Base-by-base conservation (phyloP, 1,140 invertebrate genomes). In the Dermatophagoides farinae region DNA sequence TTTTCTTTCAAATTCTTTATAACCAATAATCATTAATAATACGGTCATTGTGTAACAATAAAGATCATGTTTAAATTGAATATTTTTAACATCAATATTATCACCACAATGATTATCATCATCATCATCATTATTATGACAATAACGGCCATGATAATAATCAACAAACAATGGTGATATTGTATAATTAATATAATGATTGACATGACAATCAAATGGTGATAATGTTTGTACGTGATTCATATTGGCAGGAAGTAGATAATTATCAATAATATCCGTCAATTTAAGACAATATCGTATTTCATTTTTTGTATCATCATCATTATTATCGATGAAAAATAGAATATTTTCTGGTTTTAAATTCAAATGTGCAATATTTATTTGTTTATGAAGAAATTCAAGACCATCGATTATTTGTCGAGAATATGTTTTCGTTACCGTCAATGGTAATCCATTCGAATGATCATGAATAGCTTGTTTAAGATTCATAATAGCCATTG, bases 331-430 rank as follows among this genome's bases (percentile, higher is more conserved):
- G 4, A 25, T 23, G 16, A 38, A 55, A 18, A 55, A 31, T n/a
- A 55, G 53, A 16, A 55, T 23, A 40, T 55, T 55, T 23, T 55
- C 53, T 1, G 53, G 38, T 25, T 55, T 55, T n/a, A 55, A n/a
- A 44, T 55, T 55, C 4, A 55, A 14, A 44, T 55, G 53, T 5
- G 53, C 53, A 20, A 55, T 18, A 4, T 23, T 23, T 8, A 55
- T 1, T 39, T 41, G 14, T 39, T 16, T 4, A 23, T 55, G 53
- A n/a, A 55, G 31, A 44, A 25, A 55, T n/a, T 11, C 2, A 1
- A 55, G 14, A 14, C 25, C 53, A 18, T 44, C 23, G 25, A 14
- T 23, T 6, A 55, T 44, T 23, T 55, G 53, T 37, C 25, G 6
- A 4, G 14, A 14, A 14, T 23, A 55, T 4, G 2, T 9, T 41